Conservation (phyloP, 2,888 invertebrate genomes). For the Cryptophagus acutangulus region DNA sequence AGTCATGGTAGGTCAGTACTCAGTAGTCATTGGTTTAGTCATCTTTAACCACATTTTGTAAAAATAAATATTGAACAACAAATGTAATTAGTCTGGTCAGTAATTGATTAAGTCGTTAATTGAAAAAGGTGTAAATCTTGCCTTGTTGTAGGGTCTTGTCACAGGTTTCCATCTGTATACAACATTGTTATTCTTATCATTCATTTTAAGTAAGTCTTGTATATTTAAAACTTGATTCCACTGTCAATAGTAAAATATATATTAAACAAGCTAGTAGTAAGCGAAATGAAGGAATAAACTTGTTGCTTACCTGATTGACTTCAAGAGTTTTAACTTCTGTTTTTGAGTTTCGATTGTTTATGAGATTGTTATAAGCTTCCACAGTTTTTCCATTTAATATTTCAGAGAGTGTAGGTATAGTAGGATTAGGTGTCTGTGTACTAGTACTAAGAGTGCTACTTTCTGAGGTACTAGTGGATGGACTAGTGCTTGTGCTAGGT, state of each 20-base stretch:
- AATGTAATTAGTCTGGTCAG: constrained; percentile 12
- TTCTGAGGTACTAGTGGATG: constrained; percentile 13
- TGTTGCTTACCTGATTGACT: constrained; percentile 56
- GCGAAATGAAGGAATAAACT: too few relatives aligned
- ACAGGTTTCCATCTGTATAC: constrained; percentile 32
- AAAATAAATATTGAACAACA: not conserved
- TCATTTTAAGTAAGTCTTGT: constrained; percentile 31
- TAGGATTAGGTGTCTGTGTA: constrained; percentile 51
- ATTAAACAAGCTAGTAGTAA: too few relatives aligned
- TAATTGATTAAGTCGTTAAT: constrained; percentile 1
- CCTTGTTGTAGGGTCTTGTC: constrained; percentile 26
- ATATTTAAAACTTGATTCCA: constrained; percentile 35
- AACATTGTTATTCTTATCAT: constrained; percentile 25
- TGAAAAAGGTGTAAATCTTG: constrained; percentile 23
- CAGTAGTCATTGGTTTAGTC: too few relatives aligned
- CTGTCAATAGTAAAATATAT: constrained; percentile 26
- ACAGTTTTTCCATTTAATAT: constrained; percentile 59
- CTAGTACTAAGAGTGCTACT: constrained; percentile 47
- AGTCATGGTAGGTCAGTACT: not conserved
- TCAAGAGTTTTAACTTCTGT: constrained; percentile 50
- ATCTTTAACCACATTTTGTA: not conserved
- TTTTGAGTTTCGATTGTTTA: constrained; percentile 42
- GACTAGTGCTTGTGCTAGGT: constrained; percentile 24
- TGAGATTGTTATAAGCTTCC: constrained; percentile 56
- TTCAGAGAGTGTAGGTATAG: constrained; percentile 57